Percentiles rank a stretch among this genome's conserved stretches.
Conservation (phyloP, 2,888 invertebrate species). For the Diplolepis rosae region DNA sequence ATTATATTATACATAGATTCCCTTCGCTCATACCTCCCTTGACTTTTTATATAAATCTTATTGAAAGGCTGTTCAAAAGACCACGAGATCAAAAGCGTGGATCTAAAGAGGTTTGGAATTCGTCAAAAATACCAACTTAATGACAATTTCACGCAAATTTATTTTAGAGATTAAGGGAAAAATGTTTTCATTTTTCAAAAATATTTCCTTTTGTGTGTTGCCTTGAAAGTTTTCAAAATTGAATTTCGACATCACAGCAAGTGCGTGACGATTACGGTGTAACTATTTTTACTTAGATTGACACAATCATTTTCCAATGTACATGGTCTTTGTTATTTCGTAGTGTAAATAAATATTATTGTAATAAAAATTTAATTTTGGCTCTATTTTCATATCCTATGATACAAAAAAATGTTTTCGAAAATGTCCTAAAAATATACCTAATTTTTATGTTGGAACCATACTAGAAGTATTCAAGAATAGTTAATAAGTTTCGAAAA, state of each 20-base stretch:
- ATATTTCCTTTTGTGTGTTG: background rate
- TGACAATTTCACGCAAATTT: background rate
- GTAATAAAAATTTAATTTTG: background rate
- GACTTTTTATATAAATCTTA: constrained; percentile 14
- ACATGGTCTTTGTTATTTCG: constrained; percentile 64
- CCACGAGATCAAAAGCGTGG: background rate
- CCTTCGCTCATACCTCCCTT: no score
- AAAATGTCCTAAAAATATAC: background rate
- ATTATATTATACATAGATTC: constrained; percentile 28
- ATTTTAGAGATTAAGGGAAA: background rate
- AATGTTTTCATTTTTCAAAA: constrained; percentile 17
- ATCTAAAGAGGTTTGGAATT: constrained; percentile 4
- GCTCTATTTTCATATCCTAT: background rate
- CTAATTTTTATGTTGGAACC: background rate
- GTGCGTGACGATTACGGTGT: constrained; percentile 10
- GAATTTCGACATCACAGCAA: constrained; percentile 26
- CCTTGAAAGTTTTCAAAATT: constrained; percentile 10
- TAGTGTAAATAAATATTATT: constrained; percentile 71
- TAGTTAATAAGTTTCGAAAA: no score
- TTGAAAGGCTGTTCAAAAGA: constrained; percentile 25
- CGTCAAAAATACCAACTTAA: constrained; percentile 2
- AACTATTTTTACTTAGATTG: constrained; percentile 26
- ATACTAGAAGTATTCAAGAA: no score
- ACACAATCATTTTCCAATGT: constrained; percentile 45
- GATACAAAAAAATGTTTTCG: background rate